Evolutionary conservation across 2,888 invertebrate species (phyloP), one percentile per base, ranked within the genome.

Genomic region (Stegana nigrithorax): DNA sequence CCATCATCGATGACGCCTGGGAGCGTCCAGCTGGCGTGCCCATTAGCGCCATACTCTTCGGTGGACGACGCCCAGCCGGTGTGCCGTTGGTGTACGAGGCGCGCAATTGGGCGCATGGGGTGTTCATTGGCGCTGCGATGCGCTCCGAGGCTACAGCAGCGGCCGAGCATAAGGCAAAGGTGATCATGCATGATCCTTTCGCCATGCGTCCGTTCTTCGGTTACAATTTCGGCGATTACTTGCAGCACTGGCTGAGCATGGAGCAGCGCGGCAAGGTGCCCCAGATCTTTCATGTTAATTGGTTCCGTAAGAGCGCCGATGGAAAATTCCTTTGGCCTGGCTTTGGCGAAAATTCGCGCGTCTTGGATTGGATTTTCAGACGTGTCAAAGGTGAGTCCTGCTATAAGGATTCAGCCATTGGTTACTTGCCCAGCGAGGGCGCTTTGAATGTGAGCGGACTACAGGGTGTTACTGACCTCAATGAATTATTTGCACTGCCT

Each of bases 151-250:
- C 98, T 0, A 99, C 99, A 0, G 98, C 98, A 14, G 98, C 98
- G 4, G 98, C 98, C n/a, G 98, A 99, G 86, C 91, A 95, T 83
- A 92, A 93, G 89, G 92, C 91, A 32, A 95, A 95, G 87, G 88
- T 90, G 0, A 92, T 98, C 12, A 97, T 98, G 97, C 94, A 98
- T 86, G 98, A 99, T 86, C 98, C 98, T 2, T 98, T 99, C 87
- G 98, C 98, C 0, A 98, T 99, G 98, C 89, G 98, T 39, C 98
- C 98, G 2, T 99, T 99, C 91, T 97, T 99, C 85, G 98, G 98
- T 0, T 99, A 99, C 89, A 98, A 99, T 88, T 97, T 98, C 82
- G 98, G 98, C 2, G 90, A 97, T 75, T 99, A 99, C 85, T 87
- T 99, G 25, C 86, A 90, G 4, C 98, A 99, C 85, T 99, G 98